Evolutionary conservation across 1,140 invertebrate species (phyloP).

Genomic region (Planococcus citri): DNA sequence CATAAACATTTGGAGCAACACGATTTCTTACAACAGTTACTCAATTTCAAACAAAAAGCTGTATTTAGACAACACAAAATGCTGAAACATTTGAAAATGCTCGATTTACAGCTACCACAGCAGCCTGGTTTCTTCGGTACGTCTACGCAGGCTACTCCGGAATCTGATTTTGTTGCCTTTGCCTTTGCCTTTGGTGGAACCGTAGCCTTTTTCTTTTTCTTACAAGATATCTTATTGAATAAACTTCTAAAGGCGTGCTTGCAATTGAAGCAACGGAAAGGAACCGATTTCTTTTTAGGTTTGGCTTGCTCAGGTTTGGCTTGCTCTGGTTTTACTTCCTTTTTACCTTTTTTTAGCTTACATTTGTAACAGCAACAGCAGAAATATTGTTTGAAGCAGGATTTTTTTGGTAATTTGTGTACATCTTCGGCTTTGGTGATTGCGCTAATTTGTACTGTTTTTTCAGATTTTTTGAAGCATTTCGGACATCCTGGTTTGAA

Average conservation of each 20-base stretch:
- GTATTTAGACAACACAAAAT: conserved; percentile 7
- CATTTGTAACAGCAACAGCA: conserved; percentile 1
- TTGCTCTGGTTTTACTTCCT: neutral
- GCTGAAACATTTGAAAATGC: neutral
- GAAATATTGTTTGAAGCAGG: neutral
- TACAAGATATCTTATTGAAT: neutral
- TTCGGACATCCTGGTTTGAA: neutral
- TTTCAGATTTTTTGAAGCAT: neutral
- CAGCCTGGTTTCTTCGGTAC: neutral
- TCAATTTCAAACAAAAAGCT: conserved; percentile 12
- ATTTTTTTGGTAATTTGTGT: neutral
- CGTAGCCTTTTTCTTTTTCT: neutral
- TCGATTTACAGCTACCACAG: neutral
- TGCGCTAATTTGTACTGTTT: conserved; percentile 4
- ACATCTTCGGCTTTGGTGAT: neutral
- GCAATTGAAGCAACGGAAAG: neutral
- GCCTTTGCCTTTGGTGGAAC: neutral
- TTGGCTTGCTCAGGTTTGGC: neutral
- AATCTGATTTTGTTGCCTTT: neutral
- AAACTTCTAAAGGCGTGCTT: neutral
- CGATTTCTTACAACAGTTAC: neutral
- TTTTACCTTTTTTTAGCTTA: conserved; percentile 13
- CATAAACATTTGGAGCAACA: neutral
- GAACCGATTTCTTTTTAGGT: neutral
- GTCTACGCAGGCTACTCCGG: neutral